These are phyloP conservation scores for Otis tarda DNA, from an alignment of 2,113 vertebrate species.

Conservation along the genomic window DNA sequence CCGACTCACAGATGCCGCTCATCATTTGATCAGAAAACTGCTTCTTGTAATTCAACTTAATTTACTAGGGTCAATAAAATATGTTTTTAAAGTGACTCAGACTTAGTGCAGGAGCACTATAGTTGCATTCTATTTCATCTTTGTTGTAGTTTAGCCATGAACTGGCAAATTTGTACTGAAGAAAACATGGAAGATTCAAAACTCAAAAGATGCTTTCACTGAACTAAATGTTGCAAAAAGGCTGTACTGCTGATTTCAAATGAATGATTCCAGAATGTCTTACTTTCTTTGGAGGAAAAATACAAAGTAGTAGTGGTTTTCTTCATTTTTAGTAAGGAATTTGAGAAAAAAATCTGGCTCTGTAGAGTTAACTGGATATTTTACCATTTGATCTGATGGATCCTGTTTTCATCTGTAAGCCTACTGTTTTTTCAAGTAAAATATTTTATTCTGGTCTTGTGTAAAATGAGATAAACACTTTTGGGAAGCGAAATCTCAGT, in stretches of 20 bases:
- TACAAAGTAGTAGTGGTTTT: neutral
- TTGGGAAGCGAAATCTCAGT: neutral
- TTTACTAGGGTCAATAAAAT: neutral
- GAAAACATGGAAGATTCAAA: neutral
- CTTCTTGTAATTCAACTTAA: neutral
- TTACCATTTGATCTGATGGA: neutral
- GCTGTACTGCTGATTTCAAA: neutral
- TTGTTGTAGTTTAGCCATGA: neutral
- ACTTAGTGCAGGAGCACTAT: neutral
- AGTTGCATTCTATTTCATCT: neutral
- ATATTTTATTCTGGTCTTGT: neutral
- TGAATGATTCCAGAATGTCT: neutral
- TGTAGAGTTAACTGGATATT: neutral
- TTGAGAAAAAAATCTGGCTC: neutral
- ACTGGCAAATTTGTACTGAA: neutral
- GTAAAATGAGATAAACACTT: neutral
- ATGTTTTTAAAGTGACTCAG: neutral
- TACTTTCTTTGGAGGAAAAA: neutral
- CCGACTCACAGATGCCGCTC: neutral
- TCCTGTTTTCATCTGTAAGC: neutral
- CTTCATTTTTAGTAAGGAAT: neutral
- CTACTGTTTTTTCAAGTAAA: neutral
- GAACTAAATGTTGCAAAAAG: neutral
- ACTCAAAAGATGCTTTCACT: neutral
- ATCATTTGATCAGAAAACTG: neutral